phyloP scores from a whole-genome alignment of 2,113 vertebrate species.

The Microcebus jonahi region DNA sequence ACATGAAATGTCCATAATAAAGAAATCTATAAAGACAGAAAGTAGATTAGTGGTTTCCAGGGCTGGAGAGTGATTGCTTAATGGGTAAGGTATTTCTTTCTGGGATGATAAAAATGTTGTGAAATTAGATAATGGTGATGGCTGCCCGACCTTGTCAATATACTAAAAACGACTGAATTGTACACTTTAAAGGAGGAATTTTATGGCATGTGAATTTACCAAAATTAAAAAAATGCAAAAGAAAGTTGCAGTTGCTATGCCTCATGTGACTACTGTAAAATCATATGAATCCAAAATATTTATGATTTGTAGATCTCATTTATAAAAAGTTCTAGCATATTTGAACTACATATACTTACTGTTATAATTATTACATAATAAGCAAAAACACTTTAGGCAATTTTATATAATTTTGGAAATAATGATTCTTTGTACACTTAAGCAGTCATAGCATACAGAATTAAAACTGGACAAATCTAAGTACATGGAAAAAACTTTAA shows the following conservation, averaged over 20 bases:
- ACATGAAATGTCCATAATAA: background rate
- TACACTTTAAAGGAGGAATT: background rate
- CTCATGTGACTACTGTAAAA: background rate
- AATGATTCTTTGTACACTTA: background rate
- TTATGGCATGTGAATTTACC: background rate
- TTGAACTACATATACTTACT: background rate
- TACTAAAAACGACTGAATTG: background rate
- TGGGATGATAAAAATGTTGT: background rate
- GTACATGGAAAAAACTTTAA: background rate
- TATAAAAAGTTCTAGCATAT: background rate
- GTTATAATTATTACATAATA: background rate
- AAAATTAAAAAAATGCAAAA: background rate
- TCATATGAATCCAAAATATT: background rate
- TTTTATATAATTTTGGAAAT: background rate
- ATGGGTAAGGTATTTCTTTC: background rate
- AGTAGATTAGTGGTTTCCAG: background rate
- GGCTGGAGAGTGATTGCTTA: background rate
- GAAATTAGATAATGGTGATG: background rate
- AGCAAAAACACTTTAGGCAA: conserved; percentile 9
- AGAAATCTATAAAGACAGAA: background rate
- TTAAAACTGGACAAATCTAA: background rate
- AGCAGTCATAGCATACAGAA: background rate
- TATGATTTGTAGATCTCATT: background rate
- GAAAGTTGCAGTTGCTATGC: background rate
- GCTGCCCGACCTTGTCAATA: background rate